Base-by-base conservation (phyloP, 2,888 invertebrate species). In the Rugalucina vietnamica region DNA sequence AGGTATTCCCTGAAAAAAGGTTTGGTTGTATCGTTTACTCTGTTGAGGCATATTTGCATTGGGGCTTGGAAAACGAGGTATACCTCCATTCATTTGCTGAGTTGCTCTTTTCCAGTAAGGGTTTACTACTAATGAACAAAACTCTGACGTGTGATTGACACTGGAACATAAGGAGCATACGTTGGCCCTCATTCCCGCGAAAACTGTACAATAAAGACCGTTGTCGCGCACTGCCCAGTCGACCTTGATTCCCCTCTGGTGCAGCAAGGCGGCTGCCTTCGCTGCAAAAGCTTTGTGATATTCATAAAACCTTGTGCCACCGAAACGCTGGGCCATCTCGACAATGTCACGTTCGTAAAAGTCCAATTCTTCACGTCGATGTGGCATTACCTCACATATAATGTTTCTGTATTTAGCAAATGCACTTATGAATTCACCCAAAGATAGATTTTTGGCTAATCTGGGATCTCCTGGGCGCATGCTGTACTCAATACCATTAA, bases 191-290 rank as follows among this genome's bases (percentile, higher is more conserved):
- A 36, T 37, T 37, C 39, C 39, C 3, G 70, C 37, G n/a, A 37
- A 70, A 5, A 70, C 36, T 10, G 70, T 70, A n/a, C 70, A 70
- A 36, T 36, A 70, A 18, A 70, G n/a, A 24, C n/a, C 24, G n/a
- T 70, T 70, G n/a, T 70, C 39, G n/a, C 70, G 70, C 4, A 70
- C 36, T 3, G 70, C n/a, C 70, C 70, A 70, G 27, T 70, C n/a
- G 3, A 70, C 39, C 21, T 70, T 70, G 24, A 70, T 21, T 10
- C 21, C 5, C n/a, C n/a, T 34, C 21, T 70, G 39, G 3, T 70
- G 36, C 37, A 70, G 36, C 8, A 37, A n/a, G 12, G 70, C 70
- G 3, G 70, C 39, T 21, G 8, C 71, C n/a, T 70, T 70, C 1
- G 39, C 70, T n/a, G 37, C 4, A 36, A 70, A 70, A 8, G n/a